Conservation (phyloP, 2,113 vertebrate genomes). For the Thunnus thynnus region DNA sequence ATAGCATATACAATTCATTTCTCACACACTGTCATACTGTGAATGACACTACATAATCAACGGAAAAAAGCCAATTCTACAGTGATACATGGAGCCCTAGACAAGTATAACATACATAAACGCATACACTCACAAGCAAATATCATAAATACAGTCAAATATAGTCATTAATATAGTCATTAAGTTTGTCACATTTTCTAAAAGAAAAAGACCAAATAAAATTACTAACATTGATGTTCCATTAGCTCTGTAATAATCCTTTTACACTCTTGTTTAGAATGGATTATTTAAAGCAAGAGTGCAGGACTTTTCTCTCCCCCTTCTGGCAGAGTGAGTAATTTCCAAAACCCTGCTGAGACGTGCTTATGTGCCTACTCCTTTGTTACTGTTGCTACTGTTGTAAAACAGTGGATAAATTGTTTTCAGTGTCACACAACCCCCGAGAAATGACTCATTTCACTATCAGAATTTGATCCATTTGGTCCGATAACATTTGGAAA, state of each 20-base stretch:
- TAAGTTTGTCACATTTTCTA: slow-evolving; percentile 9
- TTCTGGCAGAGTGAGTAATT: no score
- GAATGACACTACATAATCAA: slow-evolving; percentile 53
- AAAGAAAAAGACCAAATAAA: not conserved
- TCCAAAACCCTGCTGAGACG: no score
- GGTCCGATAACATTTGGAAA: no score
- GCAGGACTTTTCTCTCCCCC: no score
- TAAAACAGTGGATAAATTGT: no score
- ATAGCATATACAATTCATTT: slow-evolving; percentile 66
- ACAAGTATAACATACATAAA: not conserved
- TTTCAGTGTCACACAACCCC: no score
- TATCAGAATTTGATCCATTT: no score
- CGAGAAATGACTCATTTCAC: no score
- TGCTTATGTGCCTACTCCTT: no score
- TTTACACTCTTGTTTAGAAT: not conserved
- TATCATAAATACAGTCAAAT: no score
- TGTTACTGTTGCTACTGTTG: no score
- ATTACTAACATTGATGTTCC: not conserved
- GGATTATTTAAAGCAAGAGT: not conserved
- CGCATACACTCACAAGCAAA: not conserved
- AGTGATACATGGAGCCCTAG: not conserved
- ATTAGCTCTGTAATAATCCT: slow-evolving; percentile 30
- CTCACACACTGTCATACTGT: slow-evolving; percentile 48
- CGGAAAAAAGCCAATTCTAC: slow-evolving; percentile 55
- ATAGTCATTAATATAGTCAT: slow-evolving; percentile 8